These are phyloP conservation scores for Gymnarchus niloticus DNA, from an alignment of 2,113 vertebrate genomes.

Conservation along the genomic window DNA sequence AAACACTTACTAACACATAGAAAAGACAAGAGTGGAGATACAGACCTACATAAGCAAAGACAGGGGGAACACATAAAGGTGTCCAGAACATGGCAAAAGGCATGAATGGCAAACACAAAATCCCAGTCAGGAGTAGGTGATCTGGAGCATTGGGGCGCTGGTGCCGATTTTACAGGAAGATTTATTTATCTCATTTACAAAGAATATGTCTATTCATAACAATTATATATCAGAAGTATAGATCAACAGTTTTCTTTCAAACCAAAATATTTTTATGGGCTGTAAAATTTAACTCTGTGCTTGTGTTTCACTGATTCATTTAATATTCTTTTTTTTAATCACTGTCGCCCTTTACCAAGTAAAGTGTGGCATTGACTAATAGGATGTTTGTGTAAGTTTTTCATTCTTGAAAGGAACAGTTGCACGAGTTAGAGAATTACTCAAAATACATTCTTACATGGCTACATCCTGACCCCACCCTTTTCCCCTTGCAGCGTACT, in stretches of 20 bases:
- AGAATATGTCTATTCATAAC: no score
- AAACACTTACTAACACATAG: no score
- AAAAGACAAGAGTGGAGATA: no score
- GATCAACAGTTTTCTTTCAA: neutral
- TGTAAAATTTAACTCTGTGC: neutral
- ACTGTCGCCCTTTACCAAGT: neutral
- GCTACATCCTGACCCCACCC: neutral
- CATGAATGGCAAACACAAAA: no score
- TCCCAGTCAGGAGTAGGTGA: no score
- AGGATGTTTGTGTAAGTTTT: neutral
- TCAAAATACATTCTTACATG: neutral
- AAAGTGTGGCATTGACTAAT: neutral
- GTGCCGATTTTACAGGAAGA: no score
- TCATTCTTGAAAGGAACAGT: neutral
- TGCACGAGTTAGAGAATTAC: neutral
- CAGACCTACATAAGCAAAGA: no score
- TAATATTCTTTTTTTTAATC: neutral
- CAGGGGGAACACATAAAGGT: no score
- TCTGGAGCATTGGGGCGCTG: no score
- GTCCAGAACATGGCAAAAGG: no score
- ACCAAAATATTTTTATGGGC: neutral
- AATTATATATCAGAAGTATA: no score
- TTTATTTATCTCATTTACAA: neutral
- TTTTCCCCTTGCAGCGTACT: constrained; percentile 64
- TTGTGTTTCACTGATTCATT: neutral